These are phyloP conservation scores for Erethizon dorsatum DNA, from an alignment of 2,797 vertebrate genomes.

Conservation along the genomic window DNA sequence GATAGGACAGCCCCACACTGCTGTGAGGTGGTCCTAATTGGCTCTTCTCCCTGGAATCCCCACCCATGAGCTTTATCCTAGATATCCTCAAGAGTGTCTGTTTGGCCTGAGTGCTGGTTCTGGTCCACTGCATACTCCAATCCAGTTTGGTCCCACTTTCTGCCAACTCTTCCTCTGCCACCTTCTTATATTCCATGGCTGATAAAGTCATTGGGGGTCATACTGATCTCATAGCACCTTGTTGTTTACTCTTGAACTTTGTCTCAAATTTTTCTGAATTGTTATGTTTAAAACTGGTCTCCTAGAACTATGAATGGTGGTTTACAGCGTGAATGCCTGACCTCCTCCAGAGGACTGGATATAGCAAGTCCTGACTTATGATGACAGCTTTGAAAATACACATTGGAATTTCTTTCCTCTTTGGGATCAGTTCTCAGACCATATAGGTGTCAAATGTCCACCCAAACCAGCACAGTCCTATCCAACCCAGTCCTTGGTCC, in stretches of 20 bases:
- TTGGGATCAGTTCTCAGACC: neutral
- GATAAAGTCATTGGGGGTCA: neutral
- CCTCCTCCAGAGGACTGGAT: neutral
- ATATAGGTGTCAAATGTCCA: neutral
- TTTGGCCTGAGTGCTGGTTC: neutral
- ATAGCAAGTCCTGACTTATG: fast-evolving
- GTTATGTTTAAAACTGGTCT: neutral
- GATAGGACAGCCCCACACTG: neutral
- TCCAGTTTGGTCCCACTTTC: neutral
- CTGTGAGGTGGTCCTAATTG: no score
- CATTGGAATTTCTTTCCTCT: neutral
- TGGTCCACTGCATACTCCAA: fast-evolving
- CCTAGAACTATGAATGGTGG: neutral
- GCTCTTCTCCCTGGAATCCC: neutral
- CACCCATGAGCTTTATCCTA: neutral
- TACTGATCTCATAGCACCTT: fast-evolving
- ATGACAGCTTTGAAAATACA: neutral
- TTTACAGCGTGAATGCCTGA: neutral
- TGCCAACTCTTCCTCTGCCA: neutral
- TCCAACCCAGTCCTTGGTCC: fast-evolving
- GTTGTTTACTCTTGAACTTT: neutral
- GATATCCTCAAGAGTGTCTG: neutral
- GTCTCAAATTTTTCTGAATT: neutral
- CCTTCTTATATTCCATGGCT: neutral
- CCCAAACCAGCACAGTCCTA: no score